phyloP scores from a whole-genome alignment of 2,113 vertebrate species.

The Lycaon pictus region DNA sequence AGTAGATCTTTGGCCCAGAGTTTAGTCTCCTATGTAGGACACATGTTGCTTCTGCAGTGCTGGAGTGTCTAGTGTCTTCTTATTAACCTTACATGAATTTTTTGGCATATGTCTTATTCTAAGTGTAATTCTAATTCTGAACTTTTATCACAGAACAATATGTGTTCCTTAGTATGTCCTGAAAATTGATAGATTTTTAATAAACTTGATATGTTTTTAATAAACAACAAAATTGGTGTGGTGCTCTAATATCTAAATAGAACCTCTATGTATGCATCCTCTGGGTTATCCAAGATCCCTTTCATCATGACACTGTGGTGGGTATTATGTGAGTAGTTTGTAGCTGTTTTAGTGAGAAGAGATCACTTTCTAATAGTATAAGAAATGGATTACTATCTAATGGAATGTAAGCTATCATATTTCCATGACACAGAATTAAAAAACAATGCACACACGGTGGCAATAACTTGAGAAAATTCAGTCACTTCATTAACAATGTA shows the following conservation, averaged over 20 bases:
- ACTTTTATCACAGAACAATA: background rate
- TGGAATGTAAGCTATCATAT: background rate
- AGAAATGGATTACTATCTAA: background rate
- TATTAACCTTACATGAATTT: accelerated
- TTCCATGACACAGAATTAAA: background rate
- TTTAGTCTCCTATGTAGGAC: background rate
- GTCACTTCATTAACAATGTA: background rate
- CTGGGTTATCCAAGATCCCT: background rate
- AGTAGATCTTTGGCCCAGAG: background rate
- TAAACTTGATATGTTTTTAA: background rate
- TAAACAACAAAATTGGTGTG: background rate
- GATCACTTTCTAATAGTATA: background rate
- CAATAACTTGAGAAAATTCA: background rate
- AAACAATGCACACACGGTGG: background rate
- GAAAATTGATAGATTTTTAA: background rate
- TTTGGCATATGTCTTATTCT: background rate
- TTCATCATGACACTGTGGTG: background rate
- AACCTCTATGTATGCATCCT: background rate
- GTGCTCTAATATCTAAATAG: background rate
- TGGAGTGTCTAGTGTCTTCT: background rate
- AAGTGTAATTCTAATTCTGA: background rate
- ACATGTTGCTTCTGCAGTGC: background rate
- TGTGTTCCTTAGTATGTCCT: background rate
- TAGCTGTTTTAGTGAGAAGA: background rate
- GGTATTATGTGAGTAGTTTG: background rate